phyloP scores from a whole-genome alignment of 2,113 vertebrate genomes.

The Antennarius striatus region DNA sequence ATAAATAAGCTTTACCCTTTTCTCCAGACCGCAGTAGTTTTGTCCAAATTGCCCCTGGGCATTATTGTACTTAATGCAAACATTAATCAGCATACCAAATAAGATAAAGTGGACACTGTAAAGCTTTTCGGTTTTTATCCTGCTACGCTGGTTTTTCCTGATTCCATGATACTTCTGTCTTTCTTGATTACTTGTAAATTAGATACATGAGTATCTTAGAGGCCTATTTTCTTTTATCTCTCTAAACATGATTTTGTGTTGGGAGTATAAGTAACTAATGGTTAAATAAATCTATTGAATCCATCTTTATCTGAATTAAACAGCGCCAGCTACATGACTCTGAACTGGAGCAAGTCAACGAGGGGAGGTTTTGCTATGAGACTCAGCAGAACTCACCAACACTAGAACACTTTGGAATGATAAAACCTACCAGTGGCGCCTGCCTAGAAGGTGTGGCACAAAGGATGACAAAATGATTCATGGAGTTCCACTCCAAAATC shows the following conservation, averaged over 20 bases:
- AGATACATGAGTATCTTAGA: too few relatives aligned
- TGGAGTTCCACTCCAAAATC: conserved; percentile 6
- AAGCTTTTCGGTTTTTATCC: too few relatives aligned
- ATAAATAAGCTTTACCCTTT: conserved; percentile 32
- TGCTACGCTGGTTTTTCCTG: conserved; percentile 18
- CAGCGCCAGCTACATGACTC: background rate
- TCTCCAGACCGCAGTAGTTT: too few relatives aligned
- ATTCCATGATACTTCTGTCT: too few relatives aligned
- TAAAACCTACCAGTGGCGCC: conserved; percentile 23
- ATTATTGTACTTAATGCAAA: conserved; percentile 12
- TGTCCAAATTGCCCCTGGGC: too few relatives aligned
- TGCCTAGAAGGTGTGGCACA: conserved; percentile 36
- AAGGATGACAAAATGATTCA: background rate
- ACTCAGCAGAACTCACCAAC: conserved; percentile 18
- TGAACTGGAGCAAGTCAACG: background rate
- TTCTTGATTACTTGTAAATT: too few relatives aligned
- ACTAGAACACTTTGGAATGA: conserved; percentile 30
- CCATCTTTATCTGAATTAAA: conserved; percentile 6
- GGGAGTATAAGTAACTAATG: background rate
- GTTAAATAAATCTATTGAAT: conserved; percentile 4
- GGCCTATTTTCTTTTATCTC: background rate
- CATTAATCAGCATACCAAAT: too few relatives aligned
- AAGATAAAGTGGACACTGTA: too few relatives aligned
- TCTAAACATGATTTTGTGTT: conserved; percentile 2
- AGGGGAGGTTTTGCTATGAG: background rate